Base-by-base conservation (phyloP, 2,113 vertebrate species). In the Indicator indicator region DNA sequence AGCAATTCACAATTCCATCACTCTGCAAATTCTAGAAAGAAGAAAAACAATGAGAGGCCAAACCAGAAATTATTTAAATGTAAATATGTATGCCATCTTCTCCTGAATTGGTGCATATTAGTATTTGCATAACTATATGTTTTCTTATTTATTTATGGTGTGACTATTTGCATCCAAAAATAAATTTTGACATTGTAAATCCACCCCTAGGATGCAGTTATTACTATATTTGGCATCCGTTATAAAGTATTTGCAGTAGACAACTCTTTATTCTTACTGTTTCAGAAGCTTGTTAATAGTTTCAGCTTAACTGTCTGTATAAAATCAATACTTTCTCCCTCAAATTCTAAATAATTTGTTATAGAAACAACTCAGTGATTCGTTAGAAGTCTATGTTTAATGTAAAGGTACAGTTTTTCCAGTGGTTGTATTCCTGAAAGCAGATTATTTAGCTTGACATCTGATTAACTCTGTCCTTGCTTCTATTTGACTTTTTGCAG, bases 401-500 rank as follows among this genome's bases (percentile, higher is more conserved):
- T 42, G 82, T 18, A 54, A 40, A 63, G 48, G 3, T 70, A 42
- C 9, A 24, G 3, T 92, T 94, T 69, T 91, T 28, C 21, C n/a
- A 26, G 16, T 11, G 9, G 18, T 23, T 54, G 9, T 71, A 8
- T 78, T 96, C 20, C 59, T 82, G 85, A 56, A 77, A 86, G 81
- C 5, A 42, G 48, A 27, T 36, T 32, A 52, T 93, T 96, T 68
- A 69, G 9, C 36, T 36, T 19, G 33, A 54, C 36, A 24, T 88
- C 7, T 73, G 36, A 79, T 56, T 36, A 50, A 46, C 12, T 69
- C 12, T 8, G 14, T 28, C 88, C 50, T 74, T 58, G 48, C 89
- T 87, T 71, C 18, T 74, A 11, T 80, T 92, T 44, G 81, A 58
- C 63, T 87, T 62, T 86, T 81, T 80, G 44, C 94, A 99, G 99